A percentile compares a stretch with the other conserved stretches of the same genome.
phyloP scores from a whole-genome alignment of 2,797 vertebrate genomes.

The Centropyge bicolor region DNA sequence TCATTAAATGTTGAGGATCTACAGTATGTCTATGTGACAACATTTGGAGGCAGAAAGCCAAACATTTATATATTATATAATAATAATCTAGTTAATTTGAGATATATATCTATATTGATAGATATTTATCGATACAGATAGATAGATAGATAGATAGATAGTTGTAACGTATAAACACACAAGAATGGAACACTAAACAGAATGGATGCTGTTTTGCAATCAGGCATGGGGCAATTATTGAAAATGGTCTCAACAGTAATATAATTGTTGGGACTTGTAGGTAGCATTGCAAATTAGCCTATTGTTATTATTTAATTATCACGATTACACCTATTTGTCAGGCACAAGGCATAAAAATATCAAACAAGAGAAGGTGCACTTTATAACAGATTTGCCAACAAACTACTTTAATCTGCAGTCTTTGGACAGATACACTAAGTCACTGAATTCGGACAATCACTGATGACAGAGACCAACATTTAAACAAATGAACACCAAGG shows the following conservation, averaged over 20 bases:
- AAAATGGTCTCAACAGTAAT: neutral
- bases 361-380: neutral
- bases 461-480: neutral
- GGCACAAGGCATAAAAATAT: neutral
- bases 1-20: neutral
- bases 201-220: neutral
- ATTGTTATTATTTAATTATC: neutral
- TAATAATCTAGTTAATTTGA: neutral
- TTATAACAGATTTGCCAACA: too few relatives aligned
- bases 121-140: too few relatives aligned
- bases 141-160: too few relatives aligned
- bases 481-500: neutral
- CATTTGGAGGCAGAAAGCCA: neutral
- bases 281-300: neutral
- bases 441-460: too few relatives aligned
- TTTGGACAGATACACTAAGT: too few relatives aligned
- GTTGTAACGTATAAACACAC: too few relatives aligned
- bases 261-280: neutral
- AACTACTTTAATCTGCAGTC: too few relatives aligned
- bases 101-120: too few relatives aligned
- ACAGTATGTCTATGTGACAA: neutral
- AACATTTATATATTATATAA: neutral
- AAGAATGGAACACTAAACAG: too few relatives aligned
- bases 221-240: neutral
- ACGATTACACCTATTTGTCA: neutral